Percentiles rank a stretch among this genome's conserved stretches.
Conservation (phyloP, 2,888 invertebrate genomes). For the Tridacna gigas region DNA sequence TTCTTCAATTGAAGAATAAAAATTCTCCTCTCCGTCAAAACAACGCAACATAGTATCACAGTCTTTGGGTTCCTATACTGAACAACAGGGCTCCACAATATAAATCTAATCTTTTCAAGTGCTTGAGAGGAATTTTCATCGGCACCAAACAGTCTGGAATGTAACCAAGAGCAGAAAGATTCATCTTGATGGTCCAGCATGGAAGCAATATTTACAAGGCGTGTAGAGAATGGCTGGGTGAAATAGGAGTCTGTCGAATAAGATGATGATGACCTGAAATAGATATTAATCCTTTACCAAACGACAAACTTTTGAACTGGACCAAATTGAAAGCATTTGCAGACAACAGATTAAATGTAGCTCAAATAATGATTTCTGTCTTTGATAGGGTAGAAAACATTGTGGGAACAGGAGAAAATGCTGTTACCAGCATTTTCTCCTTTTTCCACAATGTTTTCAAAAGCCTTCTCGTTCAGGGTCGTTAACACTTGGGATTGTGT, state of each 20-base stretch:
- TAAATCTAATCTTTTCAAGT: constrained; percentile 69
- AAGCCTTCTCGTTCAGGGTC: no score
- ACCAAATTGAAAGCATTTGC: no score
- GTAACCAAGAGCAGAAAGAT: constrained; percentile 72
- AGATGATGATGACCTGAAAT: constrained; percentile 25
- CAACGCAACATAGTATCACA: constrained; percentile 77
- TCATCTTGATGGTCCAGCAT: constrained; percentile 66
- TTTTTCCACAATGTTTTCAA: no score
- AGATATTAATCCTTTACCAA: no score
- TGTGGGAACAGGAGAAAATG: no score
- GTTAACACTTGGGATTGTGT: no score
- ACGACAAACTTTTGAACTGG: no score
- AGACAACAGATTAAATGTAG: no score
- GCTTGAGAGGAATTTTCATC: constrained; percentile 26
- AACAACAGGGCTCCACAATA: constrained; percentile 81
- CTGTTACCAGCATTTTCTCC: no score
- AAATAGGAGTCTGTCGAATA: constrained; percentile 21
- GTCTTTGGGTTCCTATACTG: constrained; percentile 72
- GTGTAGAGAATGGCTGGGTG: constrained; percentile 26
- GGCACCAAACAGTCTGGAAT: constrained; percentile 70
- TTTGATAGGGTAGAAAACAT: no score
- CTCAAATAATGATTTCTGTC: no score
- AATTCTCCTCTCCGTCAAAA: constrained; percentile 74
- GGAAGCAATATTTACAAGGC: constrained; percentile 55
- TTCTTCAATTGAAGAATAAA: constrained; percentile 74